Percentiles rank a stretch among this genome's conserved stretches.
These are phyloP conservation scores for Eubucco bourcierii DNA, from an alignment of 2,113 vertebrate species.

Conservation along the genomic window DNA sequence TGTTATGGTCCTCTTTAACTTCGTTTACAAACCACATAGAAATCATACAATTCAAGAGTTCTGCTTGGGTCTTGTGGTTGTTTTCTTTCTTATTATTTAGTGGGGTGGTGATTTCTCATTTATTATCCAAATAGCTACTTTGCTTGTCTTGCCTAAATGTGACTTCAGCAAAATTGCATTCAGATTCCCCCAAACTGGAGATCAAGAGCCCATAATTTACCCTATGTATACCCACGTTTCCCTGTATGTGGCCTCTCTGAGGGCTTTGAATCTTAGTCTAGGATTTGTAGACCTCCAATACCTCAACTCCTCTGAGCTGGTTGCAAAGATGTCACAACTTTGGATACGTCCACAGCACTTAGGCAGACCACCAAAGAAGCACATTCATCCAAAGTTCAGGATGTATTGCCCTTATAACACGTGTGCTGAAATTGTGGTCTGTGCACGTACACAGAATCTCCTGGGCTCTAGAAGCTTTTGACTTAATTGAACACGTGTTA, in stretches of 20 bases:
- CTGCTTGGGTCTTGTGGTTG: neutral
- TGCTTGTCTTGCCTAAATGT: neutral
- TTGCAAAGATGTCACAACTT: neutral
- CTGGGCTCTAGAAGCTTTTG: neutral
- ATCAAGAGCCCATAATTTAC: accelerated
- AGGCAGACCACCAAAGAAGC: slow-evolving; percentile 4
- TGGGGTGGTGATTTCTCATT: neutral
- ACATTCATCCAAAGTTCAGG: accelerated
- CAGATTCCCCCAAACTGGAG: neutral
- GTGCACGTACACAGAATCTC: neutral
- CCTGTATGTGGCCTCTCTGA: neutral
- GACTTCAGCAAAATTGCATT: neutral
- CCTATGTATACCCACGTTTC: neutral
- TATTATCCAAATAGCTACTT: neutral
- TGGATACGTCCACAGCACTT: neutral
- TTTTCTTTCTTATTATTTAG: neutral
- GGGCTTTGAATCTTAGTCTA: neutral
- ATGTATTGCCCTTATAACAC: neutral
- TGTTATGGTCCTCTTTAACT: neutral
- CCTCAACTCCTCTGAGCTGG: neutral
- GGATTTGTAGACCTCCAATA: neutral
- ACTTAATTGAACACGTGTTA: slow-evolving; percentile 21
- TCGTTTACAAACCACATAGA: neutral
- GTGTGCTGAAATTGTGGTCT: neutral
- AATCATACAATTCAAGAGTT: neutral